Percentiles rank a stretch among this genome's conserved stretches.
These are phyloP conservation scores for Progne subis DNA, from an alignment of 2,113 vertebrate species.

Conservation along the genomic window DNA sequence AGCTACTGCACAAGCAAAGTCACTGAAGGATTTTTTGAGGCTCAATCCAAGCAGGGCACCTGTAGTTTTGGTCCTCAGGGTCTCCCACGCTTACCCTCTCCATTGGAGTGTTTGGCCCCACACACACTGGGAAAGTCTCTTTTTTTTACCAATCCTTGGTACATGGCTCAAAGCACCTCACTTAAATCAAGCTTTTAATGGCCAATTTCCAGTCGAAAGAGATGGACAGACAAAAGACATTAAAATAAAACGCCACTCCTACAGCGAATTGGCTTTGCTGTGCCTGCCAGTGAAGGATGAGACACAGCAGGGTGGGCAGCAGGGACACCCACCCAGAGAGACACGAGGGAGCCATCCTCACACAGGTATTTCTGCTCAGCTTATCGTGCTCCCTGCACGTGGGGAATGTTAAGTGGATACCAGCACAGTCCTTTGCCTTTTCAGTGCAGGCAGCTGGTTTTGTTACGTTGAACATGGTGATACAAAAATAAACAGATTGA, in stretches of 20 bases:
- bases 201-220: not conserved
- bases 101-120: not conserved
- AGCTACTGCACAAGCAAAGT: not conserved
- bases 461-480: not conserved
- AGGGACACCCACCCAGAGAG: not conserved
- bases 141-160: not conserved
- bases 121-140: not conserved
- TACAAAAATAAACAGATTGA: conserved; percentile 52
- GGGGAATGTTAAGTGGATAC: not conserved
- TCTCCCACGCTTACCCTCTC: not conserved
- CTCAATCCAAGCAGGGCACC: not conserved
- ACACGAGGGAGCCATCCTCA: not conserved
- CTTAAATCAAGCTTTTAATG: not conserved
- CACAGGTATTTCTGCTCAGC: not conserved
- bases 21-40: not conserved
- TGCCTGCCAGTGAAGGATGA: not conserved
- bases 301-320: not conserved
- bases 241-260: not conserved
- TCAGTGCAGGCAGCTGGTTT: not conserved
- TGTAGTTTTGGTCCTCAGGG: not conserved
- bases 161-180: not conserved
- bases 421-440: not conserved
- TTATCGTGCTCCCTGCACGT: not conserved
- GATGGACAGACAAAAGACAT: not conserved
- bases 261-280: not conserved